Percentiles rank a stretch among this genome's conserved stretches.
Evolutionary conservation across 2,888 invertebrate genomes (phyloP).

Genomic region (Calameuta pallipes): DNA sequence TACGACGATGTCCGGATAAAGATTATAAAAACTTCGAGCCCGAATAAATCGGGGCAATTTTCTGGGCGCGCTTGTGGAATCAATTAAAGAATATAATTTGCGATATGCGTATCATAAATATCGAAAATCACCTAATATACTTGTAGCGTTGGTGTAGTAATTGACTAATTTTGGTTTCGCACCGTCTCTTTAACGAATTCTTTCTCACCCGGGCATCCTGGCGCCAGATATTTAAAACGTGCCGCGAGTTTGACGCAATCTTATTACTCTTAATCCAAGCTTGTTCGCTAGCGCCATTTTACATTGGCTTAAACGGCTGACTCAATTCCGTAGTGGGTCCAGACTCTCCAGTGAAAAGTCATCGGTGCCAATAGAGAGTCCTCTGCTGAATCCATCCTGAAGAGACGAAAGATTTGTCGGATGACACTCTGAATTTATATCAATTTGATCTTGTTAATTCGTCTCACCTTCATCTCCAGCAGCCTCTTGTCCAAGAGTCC

Average conservation of each 20-base stretch:
- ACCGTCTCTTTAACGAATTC: slow-evolving; percentile 23
- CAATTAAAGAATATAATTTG: not conserved
- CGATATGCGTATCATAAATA: slow-evolving; percentile 18
- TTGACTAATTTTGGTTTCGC: slow-evolving; percentile 62
- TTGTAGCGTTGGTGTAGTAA: slow-evolving; percentile 39
- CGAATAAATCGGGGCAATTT: not conserved
- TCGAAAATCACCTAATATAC: slow-evolving; percentile 22
- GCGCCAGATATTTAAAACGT: not conserved
- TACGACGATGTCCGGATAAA: not conserved
- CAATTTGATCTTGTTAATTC: not conserved
- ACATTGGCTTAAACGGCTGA: not conserved
- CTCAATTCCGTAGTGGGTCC: slow-evolving; percentile 85
- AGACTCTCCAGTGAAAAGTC: slow-evolving; percentile 95
- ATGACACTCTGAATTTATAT: slow-evolving; percentile 5
- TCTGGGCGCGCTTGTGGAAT: not conserved
- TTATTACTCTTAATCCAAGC: slow-evolving; percentile 12
- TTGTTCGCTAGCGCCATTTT: not conserved
- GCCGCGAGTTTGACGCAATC: slow-evolving; percentile 12
- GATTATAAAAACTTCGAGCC: not conserved
- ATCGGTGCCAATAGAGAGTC: slow-evolving; percentile 88
- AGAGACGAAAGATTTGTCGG: slow-evolving; percentile 49
- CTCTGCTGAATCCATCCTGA: slow-evolving; percentile 91
- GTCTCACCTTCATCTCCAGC: slow-evolving; percentile 84
- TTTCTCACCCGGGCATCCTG: not conserved
- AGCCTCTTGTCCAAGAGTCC: slow-evolving; percentile 84